Percentiles rank a stretch among this genome's conserved stretches.
These are phyloP conservation scores for Melopsittacus undulatus DNA, from an alignment of 2,797 vertebrate species.

Conservation along the genomic window DNA sequence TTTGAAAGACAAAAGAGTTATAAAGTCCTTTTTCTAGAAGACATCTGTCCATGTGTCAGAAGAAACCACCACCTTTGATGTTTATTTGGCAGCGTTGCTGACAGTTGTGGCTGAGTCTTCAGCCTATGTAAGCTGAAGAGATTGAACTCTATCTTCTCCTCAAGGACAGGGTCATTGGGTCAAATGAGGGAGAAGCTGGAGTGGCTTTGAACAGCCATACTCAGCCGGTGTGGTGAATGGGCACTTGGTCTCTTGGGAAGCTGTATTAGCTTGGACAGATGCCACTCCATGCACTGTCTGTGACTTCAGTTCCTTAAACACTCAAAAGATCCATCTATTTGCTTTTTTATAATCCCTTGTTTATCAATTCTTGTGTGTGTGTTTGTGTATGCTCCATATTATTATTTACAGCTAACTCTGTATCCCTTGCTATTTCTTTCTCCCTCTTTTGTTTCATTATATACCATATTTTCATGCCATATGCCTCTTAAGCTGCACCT, in stretches of 20 bases:
- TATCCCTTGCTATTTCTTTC: conserved; percentile 48
- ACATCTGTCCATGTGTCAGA: not conserved
- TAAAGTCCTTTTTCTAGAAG: conserved; percentile 32
- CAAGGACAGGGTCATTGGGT: not conserved
- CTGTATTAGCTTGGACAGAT: not conserved
- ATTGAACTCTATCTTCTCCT: not conserved
- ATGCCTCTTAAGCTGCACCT: conserved; percentile 66
- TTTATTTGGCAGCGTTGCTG: not conserved
- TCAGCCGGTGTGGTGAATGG: not conserved
- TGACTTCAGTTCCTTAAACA: not conserved
- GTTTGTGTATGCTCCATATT: conserved; percentile 56
- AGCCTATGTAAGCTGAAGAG: not conserved
- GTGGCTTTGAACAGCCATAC: not conserved
- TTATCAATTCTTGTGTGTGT: conserved; percentile 12
- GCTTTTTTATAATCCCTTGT: conserved; percentile 8
- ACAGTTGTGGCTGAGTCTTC: not conserved
- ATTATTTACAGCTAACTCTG: conserved; percentile 65
- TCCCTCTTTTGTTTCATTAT: conserved; percentile 58
- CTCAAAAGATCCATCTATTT: conserved; percentile 27
- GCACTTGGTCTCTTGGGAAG: not conserved
- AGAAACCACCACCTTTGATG: not conserved
- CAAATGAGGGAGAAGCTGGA: not conserved
- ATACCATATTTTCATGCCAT: conserved; percentile 65
- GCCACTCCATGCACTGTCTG: not conserved
- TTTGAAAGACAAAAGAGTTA: conserved; percentile 31